Conservation (phyloP, 2,888 invertebrate species). For the Helobdella robusta region DNA sequence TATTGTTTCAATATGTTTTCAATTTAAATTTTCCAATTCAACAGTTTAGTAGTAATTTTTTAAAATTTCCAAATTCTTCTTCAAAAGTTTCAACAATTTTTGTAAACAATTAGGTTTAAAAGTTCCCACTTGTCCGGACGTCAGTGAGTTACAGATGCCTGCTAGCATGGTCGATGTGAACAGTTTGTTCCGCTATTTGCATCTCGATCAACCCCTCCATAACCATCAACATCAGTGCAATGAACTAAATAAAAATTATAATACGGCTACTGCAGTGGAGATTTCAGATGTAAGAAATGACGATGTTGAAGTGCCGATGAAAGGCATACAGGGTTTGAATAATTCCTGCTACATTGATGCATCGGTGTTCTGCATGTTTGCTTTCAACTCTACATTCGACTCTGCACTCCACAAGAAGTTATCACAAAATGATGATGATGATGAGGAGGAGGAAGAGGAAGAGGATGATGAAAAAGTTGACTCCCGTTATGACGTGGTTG, state of each 20-base stretch:
- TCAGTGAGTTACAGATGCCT: too few relatives aligned
- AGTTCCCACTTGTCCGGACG: too few relatives aligned
- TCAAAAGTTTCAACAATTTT: neutral
- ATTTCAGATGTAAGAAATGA: neutral
- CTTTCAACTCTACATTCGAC: conserved; percentile 4
- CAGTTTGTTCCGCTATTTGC: too few relatives aligned
- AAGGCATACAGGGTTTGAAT: neutral
- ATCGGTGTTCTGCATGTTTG: conserved; percentile 2
- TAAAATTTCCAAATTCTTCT: neutral
- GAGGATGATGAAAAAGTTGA: neutral
- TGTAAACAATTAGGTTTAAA: neutral
- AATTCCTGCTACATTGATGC: neutral
- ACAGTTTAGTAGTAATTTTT: neutral
- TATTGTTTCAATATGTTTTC: too few relatives aligned
- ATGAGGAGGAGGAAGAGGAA: too few relatives aligned
- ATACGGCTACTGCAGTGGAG: neutral
- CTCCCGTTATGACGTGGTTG: neutral
- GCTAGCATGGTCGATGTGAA: too few relatives aligned
- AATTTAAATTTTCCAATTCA: neutral
- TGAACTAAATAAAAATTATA: neutral
- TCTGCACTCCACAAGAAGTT: neutral
- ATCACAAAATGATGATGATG: neutral
- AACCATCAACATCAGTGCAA: neutral
- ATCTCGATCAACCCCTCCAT: neutral
- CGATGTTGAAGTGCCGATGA: neutral